Percentiles rank a stretch among this genome's conserved stretches.
Conservation (phyloP, 2,113 vertebrate genomes). For the Ammospiza caudacuta region DNA sequence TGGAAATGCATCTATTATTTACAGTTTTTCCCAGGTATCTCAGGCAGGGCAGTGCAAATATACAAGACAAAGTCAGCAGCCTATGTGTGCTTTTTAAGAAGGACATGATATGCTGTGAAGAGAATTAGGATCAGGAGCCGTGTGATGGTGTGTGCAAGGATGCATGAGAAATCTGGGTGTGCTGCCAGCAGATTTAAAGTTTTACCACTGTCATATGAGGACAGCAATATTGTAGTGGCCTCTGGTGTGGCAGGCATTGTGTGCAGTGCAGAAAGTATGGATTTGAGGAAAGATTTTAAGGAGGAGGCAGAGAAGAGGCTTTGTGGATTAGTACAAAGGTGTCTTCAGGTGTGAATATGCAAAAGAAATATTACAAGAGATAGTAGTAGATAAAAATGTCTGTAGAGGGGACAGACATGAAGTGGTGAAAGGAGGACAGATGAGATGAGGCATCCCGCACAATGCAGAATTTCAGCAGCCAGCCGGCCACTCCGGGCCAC, state of each 20-base stretch:
- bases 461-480: too few relatives aligned
- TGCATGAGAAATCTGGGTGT: not conserved
- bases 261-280: not conserved
- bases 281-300: not conserved
- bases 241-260: not conserved
- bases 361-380: not conserved
- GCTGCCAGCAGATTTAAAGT: not conserved
- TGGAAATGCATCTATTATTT: not conserved
- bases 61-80: not conserved
- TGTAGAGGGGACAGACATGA: not conserved
- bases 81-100: not conserved
- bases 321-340: not conserved
- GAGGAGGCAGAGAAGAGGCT: not conserved
- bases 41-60: not conserved
- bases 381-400: not conserved
- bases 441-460: not conserved
- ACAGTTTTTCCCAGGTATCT: not conserved
- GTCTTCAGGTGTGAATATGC: not conserved
- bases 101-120: not conserved
- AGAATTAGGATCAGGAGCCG: not conserved
- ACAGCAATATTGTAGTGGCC: not conserved
- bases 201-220: not conserved
- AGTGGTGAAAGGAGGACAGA: not conserved
- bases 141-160: not conserved
- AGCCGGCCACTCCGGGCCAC: too few relatives aligned